These are phyloP conservation scores for Lepidurus packardi DNA, from an alignment of 1,140 invertebrate genomes.

Conservation along the genomic window DNA sequence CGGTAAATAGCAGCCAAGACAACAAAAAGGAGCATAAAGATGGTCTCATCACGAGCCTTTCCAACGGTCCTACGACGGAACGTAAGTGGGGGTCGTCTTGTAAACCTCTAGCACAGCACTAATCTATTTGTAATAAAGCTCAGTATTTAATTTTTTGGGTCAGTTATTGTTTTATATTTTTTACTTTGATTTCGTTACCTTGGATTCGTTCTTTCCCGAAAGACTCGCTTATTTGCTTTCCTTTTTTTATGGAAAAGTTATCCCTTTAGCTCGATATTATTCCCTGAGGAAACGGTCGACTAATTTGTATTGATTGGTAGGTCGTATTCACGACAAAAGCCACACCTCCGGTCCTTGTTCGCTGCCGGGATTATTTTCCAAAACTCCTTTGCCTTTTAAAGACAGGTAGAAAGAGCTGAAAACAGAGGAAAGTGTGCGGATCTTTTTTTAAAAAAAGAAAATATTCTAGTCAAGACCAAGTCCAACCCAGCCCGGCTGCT, in stretches of 20 bases:
- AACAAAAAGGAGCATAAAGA: constrained; percentile 20
- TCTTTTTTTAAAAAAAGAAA: constrained; percentile 23
- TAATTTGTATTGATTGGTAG: constrained; percentile 17
- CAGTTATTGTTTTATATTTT: not conserved
- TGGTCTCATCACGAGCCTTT: constrained; percentile 16
- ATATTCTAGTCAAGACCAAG: constrained; percentile 22
- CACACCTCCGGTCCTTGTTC: not conserved
- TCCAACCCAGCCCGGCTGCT: constrained; percentile 29
- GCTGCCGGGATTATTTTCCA: constrained; percentile 13
- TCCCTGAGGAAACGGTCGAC: not conserved
- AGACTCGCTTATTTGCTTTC: no score
- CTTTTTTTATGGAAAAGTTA: no score
- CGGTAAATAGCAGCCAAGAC: not conserved
- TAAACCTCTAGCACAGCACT: constrained; percentile 5
- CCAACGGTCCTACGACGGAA: constrained; percentile 12
- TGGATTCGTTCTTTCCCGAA: no score
- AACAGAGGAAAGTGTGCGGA: constrained; percentile 12
- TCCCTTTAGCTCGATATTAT: no score
- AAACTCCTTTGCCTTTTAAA: constrained; percentile 14
- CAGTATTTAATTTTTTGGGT: not conserved
- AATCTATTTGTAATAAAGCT: constrained; percentile 22
- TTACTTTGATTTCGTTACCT: no score
- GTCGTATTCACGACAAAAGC: constrained; percentile 14
- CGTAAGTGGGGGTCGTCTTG: constrained; percentile 9
- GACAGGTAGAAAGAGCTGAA: constrained; percentile 10